Evolutionary conservation across 2,113 vertebrate species (phyloP).

Genomic region (Canis aureus): DNA sequence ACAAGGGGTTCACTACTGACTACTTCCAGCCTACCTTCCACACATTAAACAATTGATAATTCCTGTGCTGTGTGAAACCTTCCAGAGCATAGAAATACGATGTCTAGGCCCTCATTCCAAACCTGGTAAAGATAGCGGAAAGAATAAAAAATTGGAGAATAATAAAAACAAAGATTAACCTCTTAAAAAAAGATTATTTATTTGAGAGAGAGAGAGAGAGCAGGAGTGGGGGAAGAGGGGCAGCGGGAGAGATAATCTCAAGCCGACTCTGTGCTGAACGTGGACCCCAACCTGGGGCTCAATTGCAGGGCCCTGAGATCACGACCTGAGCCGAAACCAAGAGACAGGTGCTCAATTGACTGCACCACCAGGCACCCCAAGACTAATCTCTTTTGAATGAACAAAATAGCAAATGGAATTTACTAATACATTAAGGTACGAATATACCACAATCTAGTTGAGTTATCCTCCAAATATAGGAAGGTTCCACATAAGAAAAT

Average conservation of each 20-base stretch:
- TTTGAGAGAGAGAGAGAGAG: not conserved
- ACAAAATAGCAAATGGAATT: not conserved
- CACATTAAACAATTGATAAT: conserved; percentile 7
- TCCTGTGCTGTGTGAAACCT: conserved; percentile 27
- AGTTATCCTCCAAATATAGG: not conserved
- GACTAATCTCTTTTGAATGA: not conserved
- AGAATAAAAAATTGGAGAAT: not conserved
- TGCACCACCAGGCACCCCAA: not conserved
- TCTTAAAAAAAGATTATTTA: not conserved
- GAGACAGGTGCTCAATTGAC: not conserved
- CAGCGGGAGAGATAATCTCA: not conserved
- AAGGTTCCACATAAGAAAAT: not conserved
- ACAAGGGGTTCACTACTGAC: not conserved
- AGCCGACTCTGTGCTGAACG: too few species aligned
- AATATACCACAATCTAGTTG: not conserved
- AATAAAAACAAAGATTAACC: not conserved
- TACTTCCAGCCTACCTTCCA: not conserved
- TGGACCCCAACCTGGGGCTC: not conserved
- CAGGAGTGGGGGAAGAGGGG: not conserved
- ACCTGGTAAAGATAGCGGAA: not conserved
- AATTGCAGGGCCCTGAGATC: not conserved
- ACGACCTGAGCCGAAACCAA: not conserved
- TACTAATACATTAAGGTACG: not conserved
- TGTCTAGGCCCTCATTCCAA: not conserved
- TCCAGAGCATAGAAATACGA: not conserved